These are phyloP conservation scores for Serranochromis macrocephalus DNA, from an alignment of 2,113 vertebrate species.

Conservation along the genomic window DNA sequence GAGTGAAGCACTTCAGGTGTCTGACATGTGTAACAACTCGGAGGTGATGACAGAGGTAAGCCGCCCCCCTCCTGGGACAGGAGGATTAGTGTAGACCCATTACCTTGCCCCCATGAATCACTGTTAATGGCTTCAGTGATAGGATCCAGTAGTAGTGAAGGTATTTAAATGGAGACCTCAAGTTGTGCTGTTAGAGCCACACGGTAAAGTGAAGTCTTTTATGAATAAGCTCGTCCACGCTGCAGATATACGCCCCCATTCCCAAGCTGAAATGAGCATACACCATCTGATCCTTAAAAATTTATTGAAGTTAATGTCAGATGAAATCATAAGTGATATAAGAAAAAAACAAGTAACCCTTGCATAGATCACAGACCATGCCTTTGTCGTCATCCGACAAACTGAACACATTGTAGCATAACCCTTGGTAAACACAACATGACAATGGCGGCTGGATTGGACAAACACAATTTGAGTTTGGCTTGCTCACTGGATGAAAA, in stretches of 20 bases:
- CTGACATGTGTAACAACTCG: constrained; percentile 21
- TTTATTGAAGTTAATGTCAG: constrained; percentile 90
- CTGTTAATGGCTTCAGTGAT: constrained; percentile 48
- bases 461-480: constrained; percentile 42
- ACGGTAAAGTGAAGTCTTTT: background rate
- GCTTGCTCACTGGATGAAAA: constrained; percentile 44
- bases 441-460: constrained; percentile 44
- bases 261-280: constrained; percentile 35
- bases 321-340: constrained; percentile 85
- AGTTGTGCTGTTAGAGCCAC: background rate
- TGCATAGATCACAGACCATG: constrained; percentile 97
- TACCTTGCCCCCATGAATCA: constrained; percentile 47
- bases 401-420: constrained; percentile 65
- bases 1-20: background rate
- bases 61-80: constrained; percentile 23
- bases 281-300: constrained; percentile 88
- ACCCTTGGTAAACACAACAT: constrained; percentile 51
- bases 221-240: background rate
- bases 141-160: background rate
- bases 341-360: constrained; percentile 75
- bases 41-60: constrained; percentile 37
- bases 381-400: constrained; percentile 78
- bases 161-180: constrained; percentile 6
- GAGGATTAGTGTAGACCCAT: constrained; percentile 53
- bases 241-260: background rate